Percentiles rank a stretch among this genome's conserved stretches.
Evolutionary conservation across 1,140 invertebrate genomes (phyloP).

Genomic region (Formica selysi): DNA sequence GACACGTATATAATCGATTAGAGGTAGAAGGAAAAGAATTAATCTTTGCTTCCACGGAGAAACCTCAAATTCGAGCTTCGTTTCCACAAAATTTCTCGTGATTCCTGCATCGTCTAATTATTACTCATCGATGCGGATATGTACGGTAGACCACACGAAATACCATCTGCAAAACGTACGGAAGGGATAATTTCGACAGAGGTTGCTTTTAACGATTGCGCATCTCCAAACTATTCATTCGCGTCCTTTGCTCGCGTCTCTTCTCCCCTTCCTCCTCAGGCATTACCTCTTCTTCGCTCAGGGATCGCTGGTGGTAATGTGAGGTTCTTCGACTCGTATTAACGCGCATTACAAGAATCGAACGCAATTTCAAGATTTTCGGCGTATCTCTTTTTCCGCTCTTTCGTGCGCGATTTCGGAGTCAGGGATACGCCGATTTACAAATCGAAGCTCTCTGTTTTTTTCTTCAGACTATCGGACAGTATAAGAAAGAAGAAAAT

Average conservation of each 20-base stretch:
- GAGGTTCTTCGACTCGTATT: conserved; percentile 22
- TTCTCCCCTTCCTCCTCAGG: background rate
- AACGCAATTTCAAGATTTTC: conserved; percentile 41
- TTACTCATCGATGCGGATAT: conserved; percentile 35
- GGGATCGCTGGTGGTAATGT: conserved; percentile 18
- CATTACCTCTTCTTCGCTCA: conserved; percentile 27
- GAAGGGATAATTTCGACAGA: conserved; percentile 58
- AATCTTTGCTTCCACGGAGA: background rate
- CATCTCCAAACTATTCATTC: conserved; percentile 40
- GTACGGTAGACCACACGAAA: conserved; percentile 33
- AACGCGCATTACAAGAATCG: conserved; percentile 45
- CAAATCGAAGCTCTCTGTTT: background rate
- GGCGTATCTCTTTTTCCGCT: background rate
- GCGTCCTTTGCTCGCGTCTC: conserved; percentile 24
- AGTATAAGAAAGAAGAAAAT: too few species aligned
- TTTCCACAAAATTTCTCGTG: conserved; percentile 20
- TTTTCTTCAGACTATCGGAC: background rate
- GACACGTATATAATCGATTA: conserved; percentile 3
- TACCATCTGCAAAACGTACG: conserved; percentile 15
- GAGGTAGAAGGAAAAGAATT: background rate
- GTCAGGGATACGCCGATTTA: conserved; percentile 29
- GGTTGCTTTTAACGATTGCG: conserved; percentile 20
- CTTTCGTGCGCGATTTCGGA: background rate
- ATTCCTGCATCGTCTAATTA: conserved; percentile 49
- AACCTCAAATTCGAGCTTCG: background rate